Base-by-base conservation (phyloP, 2,797 vertebrate species). In the Basileuterus tristriatus region DNA sequence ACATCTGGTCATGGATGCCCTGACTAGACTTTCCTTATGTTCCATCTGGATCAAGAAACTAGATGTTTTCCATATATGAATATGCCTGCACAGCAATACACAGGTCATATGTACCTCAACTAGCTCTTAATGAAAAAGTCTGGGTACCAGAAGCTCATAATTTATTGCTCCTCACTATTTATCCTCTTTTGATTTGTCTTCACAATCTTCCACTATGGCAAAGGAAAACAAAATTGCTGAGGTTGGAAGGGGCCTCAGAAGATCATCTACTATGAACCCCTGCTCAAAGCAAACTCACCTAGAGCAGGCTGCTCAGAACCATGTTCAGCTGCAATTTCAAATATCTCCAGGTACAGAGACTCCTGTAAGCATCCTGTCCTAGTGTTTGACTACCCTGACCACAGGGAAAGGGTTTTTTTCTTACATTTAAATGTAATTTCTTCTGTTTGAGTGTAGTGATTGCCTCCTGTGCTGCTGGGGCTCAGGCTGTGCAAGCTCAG, bases 41-140 rank as follows among this genome's bases (percentile, higher is more conserved):
- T 58, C 44, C 75, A 93, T 77, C 75, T 92, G 63, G 87, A 81
- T 87, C 39, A 44, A 80, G 70, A 87, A 92, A 67, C 30, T 86
- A 62, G 39, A 85, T 62, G 46, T 64, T 87, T 93, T 92, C n/a
- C 1, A 0, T 30, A 47, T 58, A 83, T 36, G 30, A 85, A 74
- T 60, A 58, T 41, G 69, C 24, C 64, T 83, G 44, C 56, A 76
- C 21, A 74, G 59, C 41, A 87, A 77, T 67, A 59, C 34, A 77
- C 22, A 71, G 76, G 60, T 92, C 77, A 70, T 39, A 67, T 36
- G 56, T 56, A 92, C 49, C 75, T 93, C 72, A 95, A 29, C n/a
- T 68, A 68, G 8, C n/a, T 78, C 41, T 85, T 85, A 87, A 91
- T 68, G 44, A 93, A 77, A 83, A 85, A 50, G 50, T 60, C 56